Conservation (phyloP, 2,888 invertebrate genomes). For the Zaprionus obscuricornis region DNA sequence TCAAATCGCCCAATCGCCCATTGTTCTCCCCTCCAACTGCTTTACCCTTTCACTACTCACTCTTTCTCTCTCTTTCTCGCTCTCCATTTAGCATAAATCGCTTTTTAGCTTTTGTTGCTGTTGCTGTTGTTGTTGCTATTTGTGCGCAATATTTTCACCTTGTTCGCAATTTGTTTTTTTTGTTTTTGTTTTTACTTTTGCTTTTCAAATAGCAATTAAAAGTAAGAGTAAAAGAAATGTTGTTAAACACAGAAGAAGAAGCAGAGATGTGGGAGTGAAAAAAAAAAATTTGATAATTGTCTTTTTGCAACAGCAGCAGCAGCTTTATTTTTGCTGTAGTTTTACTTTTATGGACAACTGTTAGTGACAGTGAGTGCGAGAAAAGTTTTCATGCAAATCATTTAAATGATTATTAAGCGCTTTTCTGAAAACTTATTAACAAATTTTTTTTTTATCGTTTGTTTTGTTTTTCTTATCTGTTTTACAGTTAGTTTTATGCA, state of each 20-base stretch:
- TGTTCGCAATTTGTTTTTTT: conserved; percentile 26
- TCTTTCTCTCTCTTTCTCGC: background rate
- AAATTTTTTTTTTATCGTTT: too few relatives aligned
- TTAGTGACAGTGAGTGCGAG: conserved; percentile 10
- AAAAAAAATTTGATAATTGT: conserved; percentile 39
- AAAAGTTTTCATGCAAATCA: too few relatives aligned
- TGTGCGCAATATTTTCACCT: conserved; percentile 52
- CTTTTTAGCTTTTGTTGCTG: conserved; percentile 37
- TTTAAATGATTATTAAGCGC: too few relatives aligned
- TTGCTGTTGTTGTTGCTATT: background rate
- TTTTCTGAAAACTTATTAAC: too few relatives aligned
- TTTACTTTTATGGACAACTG: conserved; percentile 29
- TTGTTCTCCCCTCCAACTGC: conserved; percentile 7
- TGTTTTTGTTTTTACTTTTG: conserved; percentile 32
- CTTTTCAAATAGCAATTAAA: conserved; percentile 24
- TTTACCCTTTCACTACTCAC: background rate
- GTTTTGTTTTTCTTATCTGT: too few relatives aligned
- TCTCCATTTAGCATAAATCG: conserved; percentile 60
- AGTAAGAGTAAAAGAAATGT: conserved; percentile 32
- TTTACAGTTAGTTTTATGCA: too few relatives aligned
- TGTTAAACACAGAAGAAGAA: too few relatives aligned
- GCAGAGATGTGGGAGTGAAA: conserved; percentile 14
- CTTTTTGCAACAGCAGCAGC: too few relatives aligned
- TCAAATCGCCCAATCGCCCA: conserved; percentile 63
- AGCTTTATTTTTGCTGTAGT: too few relatives aligned